A percentile compares a stretch with the other conserved stretches of the same genome.
These are phyloP conservation scores for Dolomedes plantarius DNA, from an alignment of 2,888 invertebrate species.

Conservation along the genomic window DNA sequence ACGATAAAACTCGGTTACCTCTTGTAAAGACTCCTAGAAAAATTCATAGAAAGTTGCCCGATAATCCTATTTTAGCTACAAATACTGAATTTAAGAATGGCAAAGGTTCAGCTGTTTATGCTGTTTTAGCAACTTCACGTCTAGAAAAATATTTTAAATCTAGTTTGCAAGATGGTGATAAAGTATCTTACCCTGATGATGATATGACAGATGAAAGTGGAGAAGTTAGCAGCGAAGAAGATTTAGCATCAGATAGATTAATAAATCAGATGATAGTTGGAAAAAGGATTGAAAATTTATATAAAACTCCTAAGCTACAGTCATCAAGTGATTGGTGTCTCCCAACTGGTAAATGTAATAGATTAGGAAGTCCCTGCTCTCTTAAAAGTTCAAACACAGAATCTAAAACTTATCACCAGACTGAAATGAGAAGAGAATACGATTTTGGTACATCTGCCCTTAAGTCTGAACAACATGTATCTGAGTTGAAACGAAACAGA, in stretches of 20 bases:
- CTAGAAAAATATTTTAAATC: constrained; percentile 88
- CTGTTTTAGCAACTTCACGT: constrained; percentile 88
- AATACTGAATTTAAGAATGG: constrained; percentile 82
- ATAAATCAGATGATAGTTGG: background rate
- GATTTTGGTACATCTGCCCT: background rate
- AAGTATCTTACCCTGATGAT: constrained; percentile 70
- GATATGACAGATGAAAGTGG: constrained; percentile 71
- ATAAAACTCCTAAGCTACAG: background rate
- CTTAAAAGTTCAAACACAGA: background rate
- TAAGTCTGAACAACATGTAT: constrained; percentile 1
- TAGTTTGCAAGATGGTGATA: constrained; percentile 65
- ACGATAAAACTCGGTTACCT: constrained; percentile 78
- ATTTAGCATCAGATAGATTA: constrained; percentile 24
- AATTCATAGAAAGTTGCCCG: constrained; percentile 77
- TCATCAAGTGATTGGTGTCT: background rate
- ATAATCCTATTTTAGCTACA: constrained; percentile 87
- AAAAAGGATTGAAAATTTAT: background rate
- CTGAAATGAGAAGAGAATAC: background rate
- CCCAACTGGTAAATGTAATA: background rate
- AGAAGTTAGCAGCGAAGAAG: constrained; percentile 67
- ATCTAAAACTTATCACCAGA: background rate
- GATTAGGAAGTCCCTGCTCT: background rate
- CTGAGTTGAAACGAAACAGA: constrained; percentile 24
- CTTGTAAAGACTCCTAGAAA: constrained; percentile 36
- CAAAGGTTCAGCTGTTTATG: constrained; percentile 81